Evolutionary conservation across 2,113 vertebrate species (phyloP), one percentile per base, ranked within the genome.

Genomic region (Parotia lawesii): DNA sequence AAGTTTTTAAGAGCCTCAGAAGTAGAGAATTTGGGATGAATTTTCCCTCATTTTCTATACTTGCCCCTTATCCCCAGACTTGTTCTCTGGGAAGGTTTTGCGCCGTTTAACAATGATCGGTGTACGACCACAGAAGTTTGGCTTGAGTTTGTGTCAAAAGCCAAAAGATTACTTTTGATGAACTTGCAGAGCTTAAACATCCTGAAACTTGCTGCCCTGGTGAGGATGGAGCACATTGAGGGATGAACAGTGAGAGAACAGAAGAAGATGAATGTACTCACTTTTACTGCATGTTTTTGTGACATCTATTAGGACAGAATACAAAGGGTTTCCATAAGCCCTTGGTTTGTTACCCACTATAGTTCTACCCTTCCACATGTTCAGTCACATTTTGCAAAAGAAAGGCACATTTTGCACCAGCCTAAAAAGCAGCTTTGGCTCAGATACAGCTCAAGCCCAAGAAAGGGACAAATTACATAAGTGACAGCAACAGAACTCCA

Each of bases 341-440:
- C 25, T 54, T 66, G 2, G 0, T 1, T 18, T 56, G 5, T 45
- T 69, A 73, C 31, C 27, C 54, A 28, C 22, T 42, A 3, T 0
- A 1, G 11, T 80, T 24, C 61, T 33, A 37, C 37, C 12, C 20
- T 84, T 60, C 60, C 37, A 47, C 37, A 19, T 17, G 11, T 51
- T 21, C 45, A 53, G 50, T 21, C 42, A 45, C 31, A 38, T 44
- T 44, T 44, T 44, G 44, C 44, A 24, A 54, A 69, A 56, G 16
- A 38, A 86, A 71, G 27, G 12, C 35, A 50, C 44, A 29, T 44
- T 31, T 78, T 81, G 24, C 38, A 42, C 11, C 15, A 11, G 11
- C 25, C 35, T 37, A 12, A 66, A 31, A 53, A 35, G 37, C n/a
- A 62, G 6, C 15, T 85, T 73, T 85, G 53, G 15, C 29, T 83